Percentiles rank a stretch among this genome's conserved stretches.
These are phyloP conservation scores for Eulithis prunata DNA, from an alignment of 2,888 invertebrate species.

Conservation along the genomic window DNA sequence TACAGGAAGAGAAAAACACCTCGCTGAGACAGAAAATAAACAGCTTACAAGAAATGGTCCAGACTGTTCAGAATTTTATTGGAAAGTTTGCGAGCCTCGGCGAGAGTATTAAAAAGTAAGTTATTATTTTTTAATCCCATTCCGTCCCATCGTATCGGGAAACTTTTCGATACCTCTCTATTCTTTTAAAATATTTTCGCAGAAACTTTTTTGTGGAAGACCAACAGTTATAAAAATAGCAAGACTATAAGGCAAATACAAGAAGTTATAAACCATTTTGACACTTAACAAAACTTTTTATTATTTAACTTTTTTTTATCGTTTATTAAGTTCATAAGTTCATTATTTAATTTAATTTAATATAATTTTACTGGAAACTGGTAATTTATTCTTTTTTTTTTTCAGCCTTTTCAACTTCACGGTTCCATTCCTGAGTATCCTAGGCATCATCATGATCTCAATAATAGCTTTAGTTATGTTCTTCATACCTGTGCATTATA, in stretches of 20 bases:
- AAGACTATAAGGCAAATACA: too few relatives aligned
- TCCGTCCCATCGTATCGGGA: conserved; percentile 18
- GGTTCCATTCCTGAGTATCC: conserved; percentile 95
- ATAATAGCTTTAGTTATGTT: conserved; percentile 91
- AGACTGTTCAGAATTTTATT: conserved; percentile 96
- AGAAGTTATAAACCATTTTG: too few relatives aligned
- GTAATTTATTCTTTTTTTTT: conserved; percentile 47
- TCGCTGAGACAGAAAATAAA: conserved; percentile 94
- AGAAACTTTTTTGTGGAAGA: too few relatives aligned
- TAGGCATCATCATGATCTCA: conserved; percentile 91
- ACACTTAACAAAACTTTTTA: too few relatives aligned
- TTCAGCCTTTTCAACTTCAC: conserved; percentile 97
- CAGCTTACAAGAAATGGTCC: conserved; percentile 96
- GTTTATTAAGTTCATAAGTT: not conserved
- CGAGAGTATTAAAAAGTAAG: conserved; percentile 96
- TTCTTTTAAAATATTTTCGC: not conserved
- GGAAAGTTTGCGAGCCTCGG: conserved; percentile 95
- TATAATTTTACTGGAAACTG: too few relatives aligned
- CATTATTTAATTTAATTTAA: too few relatives aligned
- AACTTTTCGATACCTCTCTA: conserved; percentile 20
- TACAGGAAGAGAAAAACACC: conserved; percentile 87
- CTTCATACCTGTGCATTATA: conserved; percentile 92
- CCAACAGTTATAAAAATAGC: too few relatives aligned
- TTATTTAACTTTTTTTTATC: too few relatives aligned
- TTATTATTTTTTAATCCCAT: conserved; percentile 37